A percentile compares a stretch with the other conserved stretches of the same genome.
Evolutionary conservation across 2,113 vertebrate species (phyloP).

Genomic region (Oreochromis tanganicae): DNA sequence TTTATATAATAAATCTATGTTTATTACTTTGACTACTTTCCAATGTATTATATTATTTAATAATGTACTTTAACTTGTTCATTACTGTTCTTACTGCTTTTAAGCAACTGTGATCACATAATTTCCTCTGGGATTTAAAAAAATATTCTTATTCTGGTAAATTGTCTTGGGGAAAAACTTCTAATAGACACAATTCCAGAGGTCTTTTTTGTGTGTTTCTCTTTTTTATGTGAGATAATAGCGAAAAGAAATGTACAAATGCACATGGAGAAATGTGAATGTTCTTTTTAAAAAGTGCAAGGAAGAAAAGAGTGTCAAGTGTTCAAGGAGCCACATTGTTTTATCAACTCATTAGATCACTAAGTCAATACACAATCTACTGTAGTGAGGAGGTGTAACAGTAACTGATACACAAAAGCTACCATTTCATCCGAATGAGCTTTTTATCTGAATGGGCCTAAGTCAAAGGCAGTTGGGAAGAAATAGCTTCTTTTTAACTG

Average conservation of each 20-base stretch:
- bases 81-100: background rate
- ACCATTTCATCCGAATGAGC: background rate
- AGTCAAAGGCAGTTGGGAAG: background rate
- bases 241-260: background rate
- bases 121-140: background rate
- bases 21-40: background rate
- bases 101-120: background rate
- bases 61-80: background rate
- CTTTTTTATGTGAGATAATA: background rate
- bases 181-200: background rate
- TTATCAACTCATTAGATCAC: background rate
- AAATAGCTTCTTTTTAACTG: background rate
- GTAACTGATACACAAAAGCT: background rate
- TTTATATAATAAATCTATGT: background rate
- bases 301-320: fast-evolving
- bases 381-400: background rate
- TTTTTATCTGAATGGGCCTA: background rate
- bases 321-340: background rate
- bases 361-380: fast-evolving
- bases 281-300: background rate
- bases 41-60: background rate
- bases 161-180: background rate
- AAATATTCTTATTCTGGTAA: background rate
- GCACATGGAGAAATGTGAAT: background rate
- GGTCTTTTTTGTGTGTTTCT: background rate